phyloP scores from a whole-genome alignment of 2,113 vertebrate genomes.

The Lycaon pictus region DNA sequence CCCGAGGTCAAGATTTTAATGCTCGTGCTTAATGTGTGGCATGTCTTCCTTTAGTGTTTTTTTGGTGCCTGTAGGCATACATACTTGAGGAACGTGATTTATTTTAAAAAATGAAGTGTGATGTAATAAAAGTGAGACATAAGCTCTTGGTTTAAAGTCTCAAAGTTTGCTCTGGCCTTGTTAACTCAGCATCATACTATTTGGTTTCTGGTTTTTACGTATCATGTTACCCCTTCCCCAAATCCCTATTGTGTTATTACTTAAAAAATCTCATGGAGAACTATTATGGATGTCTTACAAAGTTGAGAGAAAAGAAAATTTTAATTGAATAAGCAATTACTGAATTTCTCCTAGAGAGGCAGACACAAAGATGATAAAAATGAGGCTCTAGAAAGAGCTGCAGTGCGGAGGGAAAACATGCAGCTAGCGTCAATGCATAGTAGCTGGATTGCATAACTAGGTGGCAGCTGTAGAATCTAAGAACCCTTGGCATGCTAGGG shows the following conservation, averaged over 20 bases:
- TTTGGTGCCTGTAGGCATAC: not conserved
- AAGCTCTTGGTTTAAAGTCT: slow-evolving; percentile 17
- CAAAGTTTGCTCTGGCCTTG: not conserved
- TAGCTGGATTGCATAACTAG: not conserved
- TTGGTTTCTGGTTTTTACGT: slow-evolving; percentile 49
- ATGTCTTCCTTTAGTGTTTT: not conserved
- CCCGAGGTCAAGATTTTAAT: slow-evolving; percentile 49
- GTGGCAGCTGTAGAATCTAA: not conserved
- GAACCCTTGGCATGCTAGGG: not conserved
- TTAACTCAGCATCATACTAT: not conserved
- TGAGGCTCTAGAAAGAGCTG: not conserved
- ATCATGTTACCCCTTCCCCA: not conserved
- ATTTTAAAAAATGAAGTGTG: slow-evolving; percentile 44
- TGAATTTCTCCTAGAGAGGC: not conserved
- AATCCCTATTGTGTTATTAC: not conserved
- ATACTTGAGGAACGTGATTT: not conserved
- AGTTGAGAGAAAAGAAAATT: not conserved
- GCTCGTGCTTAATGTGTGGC: not conserved
- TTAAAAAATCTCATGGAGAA: not conserved
- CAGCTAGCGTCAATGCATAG: not conserved
- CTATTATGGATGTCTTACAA: not conserved
- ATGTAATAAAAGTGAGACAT: not conserved
- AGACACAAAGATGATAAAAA: not conserved
- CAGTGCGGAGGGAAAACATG: too few species aligned
- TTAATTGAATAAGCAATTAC: not conserved